Conservation (phyloP, 2,113 vertebrate species). For the Sphaerodactylus townsendi region DNA sequence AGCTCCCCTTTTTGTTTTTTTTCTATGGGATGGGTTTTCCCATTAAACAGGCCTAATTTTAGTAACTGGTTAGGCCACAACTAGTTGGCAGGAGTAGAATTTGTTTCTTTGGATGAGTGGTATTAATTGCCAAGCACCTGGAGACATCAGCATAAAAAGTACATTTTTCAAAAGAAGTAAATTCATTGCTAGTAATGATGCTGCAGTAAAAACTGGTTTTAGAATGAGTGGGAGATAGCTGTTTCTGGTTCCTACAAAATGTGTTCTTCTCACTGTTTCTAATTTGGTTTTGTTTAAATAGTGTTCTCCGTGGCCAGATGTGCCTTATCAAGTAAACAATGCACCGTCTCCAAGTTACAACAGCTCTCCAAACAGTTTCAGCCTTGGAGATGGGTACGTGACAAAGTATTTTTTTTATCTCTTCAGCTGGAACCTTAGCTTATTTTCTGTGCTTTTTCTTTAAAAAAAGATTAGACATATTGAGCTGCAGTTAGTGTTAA, state of each 20-base stretch:
- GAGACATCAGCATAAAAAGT: too few species aligned
- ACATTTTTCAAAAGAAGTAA: constrained; percentile 43
- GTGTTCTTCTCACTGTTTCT: constrained; percentile 7
- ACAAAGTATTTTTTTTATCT: constrained; percentile 47
- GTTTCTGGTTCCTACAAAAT: constrained; percentile 57
- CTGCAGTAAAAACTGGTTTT: constrained; percentile 62
- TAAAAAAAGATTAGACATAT: constrained; percentile 18
- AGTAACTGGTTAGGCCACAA: too few species aligned
- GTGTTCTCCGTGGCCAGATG: constrained; percentile 93
- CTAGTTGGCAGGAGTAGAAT: too few species aligned
- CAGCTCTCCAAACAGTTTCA: constrained; percentile 83
- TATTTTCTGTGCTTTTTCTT: background rate
- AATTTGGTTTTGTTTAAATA: constrained; percentile 64
- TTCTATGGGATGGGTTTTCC: too few species aligned
- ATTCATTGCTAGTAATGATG: constrained; percentile 56
- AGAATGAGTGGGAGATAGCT: constrained; percentile 31
- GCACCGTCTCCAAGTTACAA: constrained; percentile 86
- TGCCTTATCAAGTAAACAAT: constrained; percentile 81
- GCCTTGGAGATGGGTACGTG: constrained; percentile 87
- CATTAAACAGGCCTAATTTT: too few species aligned
- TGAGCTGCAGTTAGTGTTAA: background rate
- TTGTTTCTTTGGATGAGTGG: too few species aligned
- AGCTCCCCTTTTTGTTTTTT: too few species aligned
- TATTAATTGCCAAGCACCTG: too few species aligned
- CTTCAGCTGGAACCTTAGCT: background rate